These are phyloP conservation scores for Helobdella robusta DNA, from an alignment of 2,888 invertebrate species.

Conservation along the genomic window DNA sequence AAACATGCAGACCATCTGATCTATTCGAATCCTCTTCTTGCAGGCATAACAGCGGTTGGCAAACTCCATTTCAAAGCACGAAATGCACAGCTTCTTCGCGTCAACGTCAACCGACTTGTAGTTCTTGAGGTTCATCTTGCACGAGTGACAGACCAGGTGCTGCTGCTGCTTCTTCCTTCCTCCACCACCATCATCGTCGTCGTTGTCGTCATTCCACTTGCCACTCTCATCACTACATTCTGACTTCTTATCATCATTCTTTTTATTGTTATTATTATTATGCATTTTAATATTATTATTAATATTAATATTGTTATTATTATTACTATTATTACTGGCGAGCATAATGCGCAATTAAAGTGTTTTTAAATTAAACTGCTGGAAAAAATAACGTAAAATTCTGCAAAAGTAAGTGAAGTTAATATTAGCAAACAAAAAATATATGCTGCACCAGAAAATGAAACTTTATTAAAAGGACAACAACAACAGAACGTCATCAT, in stretches of 20 bases:
- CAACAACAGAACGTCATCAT: too few relatives aligned
- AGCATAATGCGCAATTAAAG: too few relatives aligned
- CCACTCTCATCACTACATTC: too few relatives aligned
- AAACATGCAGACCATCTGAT: conserved; percentile 22
- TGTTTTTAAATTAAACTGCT: not conserved
- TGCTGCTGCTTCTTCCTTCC: too few relatives aligned
- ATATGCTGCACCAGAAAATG: not conserved
- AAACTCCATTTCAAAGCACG: conserved; percentile 25
- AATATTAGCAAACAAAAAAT: not conserved
- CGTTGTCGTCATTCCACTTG: too few relatives aligned
- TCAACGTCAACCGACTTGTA: conserved; percentile 13
- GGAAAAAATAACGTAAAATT: not conserved
- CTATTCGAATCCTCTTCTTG: conserved; percentile 17
- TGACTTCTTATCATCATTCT: too few relatives aligned
- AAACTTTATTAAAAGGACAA: not conserved
- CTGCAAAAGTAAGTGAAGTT: not conserved
- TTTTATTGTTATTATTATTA: too few relatives aligned
- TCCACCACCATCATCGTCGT: too few relatives aligned
- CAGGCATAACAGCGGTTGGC: conserved; percentile 22
- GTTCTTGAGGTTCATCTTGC: conserved; percentile 12
- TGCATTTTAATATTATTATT: too few relatives aligned
- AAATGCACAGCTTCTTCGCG: conserved; percentile 11
- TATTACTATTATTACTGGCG: too few relatives aligned
- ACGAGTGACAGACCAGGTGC: not conserved
- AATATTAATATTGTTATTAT: too few relatives aligned